Percentiles rank a stretch among this genome's conserved stretches.
Evolutionary conservation across 1,140 invertebrate species (phyloP).

Genomic region (Helicorthomorpha holstii): DNA sequence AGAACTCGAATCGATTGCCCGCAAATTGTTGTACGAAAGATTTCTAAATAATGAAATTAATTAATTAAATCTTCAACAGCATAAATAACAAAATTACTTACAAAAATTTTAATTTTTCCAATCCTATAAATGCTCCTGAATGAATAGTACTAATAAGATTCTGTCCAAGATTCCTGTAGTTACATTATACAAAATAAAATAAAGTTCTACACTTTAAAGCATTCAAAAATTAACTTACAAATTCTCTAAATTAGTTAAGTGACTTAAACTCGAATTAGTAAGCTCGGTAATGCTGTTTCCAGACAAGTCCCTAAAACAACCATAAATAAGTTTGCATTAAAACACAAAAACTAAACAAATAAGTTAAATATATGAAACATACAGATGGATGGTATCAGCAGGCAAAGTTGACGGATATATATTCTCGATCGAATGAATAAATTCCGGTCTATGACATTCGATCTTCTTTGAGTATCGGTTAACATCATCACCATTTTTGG

Average conservation of each 20-base stretch:
- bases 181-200: not conserved
- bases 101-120: not conserved
- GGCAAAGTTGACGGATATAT: not conserved
- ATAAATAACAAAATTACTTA: not conserved
- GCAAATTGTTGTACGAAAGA: not conserved
- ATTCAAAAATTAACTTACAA: not conserved
- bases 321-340: not conserved
- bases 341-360: not conserved
- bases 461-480: no score
- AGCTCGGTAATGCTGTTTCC: not conserved
- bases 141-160: not conserved
- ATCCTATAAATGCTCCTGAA: not conserved
- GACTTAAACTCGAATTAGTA: not conserved
- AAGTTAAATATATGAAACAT: not conserved
- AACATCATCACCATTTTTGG: no score
- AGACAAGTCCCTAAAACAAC: not conserved
- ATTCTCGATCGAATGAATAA: not conserved
- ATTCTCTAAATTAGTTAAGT: not conserved
- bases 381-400: not conserved
- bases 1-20: not conserved
- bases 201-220: not conserved
- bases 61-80: not conserved
- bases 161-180: not conserved
- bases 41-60: not conserved
- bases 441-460: not conserved